Evolutionary conservation across 2,888 invertebrate genomes (phyloP).

Genomic region (Chrysotoxum bicinctum): DNA sequence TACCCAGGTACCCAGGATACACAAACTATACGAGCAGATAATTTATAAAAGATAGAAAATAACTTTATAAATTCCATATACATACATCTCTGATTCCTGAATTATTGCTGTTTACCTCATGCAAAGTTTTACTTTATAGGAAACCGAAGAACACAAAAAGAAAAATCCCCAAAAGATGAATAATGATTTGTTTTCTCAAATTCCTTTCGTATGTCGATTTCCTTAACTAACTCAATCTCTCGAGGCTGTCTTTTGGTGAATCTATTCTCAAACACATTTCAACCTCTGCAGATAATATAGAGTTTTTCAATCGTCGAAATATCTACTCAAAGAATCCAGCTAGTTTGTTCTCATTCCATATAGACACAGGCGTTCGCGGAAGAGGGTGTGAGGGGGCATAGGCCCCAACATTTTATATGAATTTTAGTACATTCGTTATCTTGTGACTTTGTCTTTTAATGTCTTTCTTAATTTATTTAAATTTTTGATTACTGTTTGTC

Average conservation of each 20-base stretch:
- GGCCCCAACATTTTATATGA: background rate
- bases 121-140: background rate
- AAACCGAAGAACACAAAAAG: background rate
- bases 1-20: background rate
- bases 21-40: background rate
- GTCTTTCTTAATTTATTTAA: too few species aligned
- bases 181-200: conserved; percentile 48
- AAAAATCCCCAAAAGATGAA: conserved; percentile 27
- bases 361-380: background rate
- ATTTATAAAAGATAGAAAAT: background rate
- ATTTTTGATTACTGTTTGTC: too few species aligned
- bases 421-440: too few species aligned
- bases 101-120: background rate
- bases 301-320: conserved; percentile 40
- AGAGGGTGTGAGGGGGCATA: background rate
- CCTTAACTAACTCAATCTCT: conserved; percentile 49
- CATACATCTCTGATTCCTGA: conserved; percentile 24
- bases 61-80: conserved; percentile 30
- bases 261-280: background rate
- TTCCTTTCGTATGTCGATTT: conserved; percentile 63
- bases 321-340: conserved; percentile 39
- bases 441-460: too few species aligned
- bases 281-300: background rate
- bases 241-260: conserved; percentile 17
- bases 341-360: conserved; percentile 21